Evolutionary conservation across 1,140 invertebrate genomes (phyloP).

Genomic region (Oscheius sp.): DNA sequence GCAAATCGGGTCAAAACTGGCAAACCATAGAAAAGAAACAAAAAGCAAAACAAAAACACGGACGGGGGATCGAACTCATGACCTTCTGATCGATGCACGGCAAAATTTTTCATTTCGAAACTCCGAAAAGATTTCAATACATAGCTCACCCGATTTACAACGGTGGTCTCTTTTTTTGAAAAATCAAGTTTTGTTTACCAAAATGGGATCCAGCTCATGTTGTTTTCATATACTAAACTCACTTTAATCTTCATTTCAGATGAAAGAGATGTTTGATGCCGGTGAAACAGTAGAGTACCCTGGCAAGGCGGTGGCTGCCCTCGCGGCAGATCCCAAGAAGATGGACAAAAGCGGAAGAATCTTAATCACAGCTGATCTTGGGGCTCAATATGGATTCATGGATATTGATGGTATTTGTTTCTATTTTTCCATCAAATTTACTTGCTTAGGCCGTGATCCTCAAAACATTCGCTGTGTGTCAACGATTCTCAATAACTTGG

Average conservation of each 20-base stretch:
- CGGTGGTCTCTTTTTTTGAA: too few relatives aligned
- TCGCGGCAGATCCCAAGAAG: constrained; percentile 43
- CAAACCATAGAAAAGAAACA: constrained; percentile 26
- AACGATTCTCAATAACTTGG: constrained; percentile 9
- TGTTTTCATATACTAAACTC: too few relatives aligned
- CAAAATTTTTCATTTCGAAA: not conserved
- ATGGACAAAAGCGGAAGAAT: constrained; percentile 61
- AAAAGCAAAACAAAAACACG: too few relatives aligned
- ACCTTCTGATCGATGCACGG: too few relatives aligned
- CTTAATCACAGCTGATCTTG: constrained; percentile 58
- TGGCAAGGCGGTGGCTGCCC: constrained; percentile 57
- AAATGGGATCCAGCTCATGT: too few relatives aligned
- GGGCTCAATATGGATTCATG: constrained; percentile 57
- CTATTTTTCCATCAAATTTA: not conserved
- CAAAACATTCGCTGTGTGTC: constrained; percentile 19
- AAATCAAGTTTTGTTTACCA: too few relatives aligned
- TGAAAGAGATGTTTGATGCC: constrained; percentile 18
- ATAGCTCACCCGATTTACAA: too few relatives aligned
- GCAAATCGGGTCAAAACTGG: constrained; percentile 25
- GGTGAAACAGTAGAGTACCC: constrained; percentile 60
- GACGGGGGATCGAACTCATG: too few relatives aligned
- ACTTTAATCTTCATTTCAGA: too few relatives aligned
- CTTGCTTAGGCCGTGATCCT: constrained; percentile 36
- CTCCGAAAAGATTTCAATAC: not conserved
- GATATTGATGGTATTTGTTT: constrained; percentile 58